These are phyloP conservation scores for Aporophyla nigra DNA, from an alignment of 2,888 invertebrate genomes.

Conservation along the genomic window DNA sequence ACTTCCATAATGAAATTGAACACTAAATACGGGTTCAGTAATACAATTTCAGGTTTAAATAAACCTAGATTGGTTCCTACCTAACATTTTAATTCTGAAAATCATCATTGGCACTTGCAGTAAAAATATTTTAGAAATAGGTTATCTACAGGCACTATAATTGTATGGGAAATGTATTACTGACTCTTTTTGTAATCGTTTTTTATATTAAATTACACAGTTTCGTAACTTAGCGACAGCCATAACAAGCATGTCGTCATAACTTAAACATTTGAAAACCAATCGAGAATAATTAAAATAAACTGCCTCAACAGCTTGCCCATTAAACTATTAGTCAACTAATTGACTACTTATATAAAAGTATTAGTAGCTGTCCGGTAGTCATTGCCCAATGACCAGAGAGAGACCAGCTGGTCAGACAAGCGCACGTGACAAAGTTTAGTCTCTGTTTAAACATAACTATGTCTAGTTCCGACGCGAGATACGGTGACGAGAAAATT, in stretches of 20 bases:
- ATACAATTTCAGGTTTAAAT: neutral
- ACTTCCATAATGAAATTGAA: slow-evolving; percentile 12
- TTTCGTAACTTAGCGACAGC: neutral
- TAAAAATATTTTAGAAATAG: no score
- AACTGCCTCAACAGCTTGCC: slow-evolving; percentile 33
- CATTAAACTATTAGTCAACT: slow-evolving; percentile 54
- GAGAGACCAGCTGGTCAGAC: neutral
- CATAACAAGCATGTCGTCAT: slow-evolving; percentile 16
- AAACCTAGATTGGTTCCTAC: no score
- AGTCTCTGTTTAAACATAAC: neutral
- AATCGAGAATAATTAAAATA: slow-evolving; percentile 54
- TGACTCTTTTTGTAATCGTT: no score
- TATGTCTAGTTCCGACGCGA: neutral
- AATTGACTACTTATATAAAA: slow-evolving; percentile 52
- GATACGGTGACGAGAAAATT: neutral
- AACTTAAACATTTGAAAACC: slow-evolving; percentile 45
- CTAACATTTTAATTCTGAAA: no score
- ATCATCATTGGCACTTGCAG: no score
- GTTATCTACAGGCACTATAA: no score
- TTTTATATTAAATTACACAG: slow-evolving; percentile 19
- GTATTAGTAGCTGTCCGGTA: slow-evolving; percentile 35
- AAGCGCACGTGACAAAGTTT: slow-evolving; percentile 11
- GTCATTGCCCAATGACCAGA: slow-evolving; percentile 39
- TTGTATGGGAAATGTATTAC: no score
- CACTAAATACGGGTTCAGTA: neutral